These are phyloP conservation scores for Mormyrus proboscirostris DNA, from an alignment of 2,797 vertebrate species.

Conservation along the genomic window DNA sequence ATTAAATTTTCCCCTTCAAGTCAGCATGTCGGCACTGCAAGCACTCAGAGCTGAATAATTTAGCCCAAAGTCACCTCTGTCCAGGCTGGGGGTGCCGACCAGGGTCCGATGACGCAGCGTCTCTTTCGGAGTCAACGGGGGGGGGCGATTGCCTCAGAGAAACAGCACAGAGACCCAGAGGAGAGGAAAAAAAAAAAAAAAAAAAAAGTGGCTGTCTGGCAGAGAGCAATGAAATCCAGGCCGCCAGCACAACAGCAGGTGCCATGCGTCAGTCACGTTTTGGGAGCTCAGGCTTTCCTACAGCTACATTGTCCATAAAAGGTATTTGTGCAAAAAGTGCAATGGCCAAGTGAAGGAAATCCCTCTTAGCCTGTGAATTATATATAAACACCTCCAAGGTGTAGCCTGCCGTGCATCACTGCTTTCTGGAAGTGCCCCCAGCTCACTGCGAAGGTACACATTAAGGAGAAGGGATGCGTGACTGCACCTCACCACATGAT, in stretches of 20 bases:
- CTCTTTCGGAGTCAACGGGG: background rate
- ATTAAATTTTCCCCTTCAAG: background rate
- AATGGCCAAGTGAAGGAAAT: background rate
- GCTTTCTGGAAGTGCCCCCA: background rate
- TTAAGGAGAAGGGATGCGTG: background rate
- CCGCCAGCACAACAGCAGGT: background rate
- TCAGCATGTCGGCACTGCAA: background rate
- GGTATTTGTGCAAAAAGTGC: background rate
- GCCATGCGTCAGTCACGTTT: background rate
- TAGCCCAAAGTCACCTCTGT: background rate
- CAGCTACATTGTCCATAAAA: background rate
- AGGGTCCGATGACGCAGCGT: background rate
- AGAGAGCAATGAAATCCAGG: background rate
- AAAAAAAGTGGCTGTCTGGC: background rate
- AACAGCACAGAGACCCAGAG: background rate
- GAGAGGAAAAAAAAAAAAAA: background rate
- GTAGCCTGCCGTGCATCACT: background rate
- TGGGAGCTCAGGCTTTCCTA: background rate
- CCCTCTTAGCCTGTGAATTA: background rate
- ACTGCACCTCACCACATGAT: background rate
- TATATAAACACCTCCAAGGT: background rate
- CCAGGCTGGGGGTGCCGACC: background rate
- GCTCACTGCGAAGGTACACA: background rate
- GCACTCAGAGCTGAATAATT: constrained; percentile 5
- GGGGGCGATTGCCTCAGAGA: background rate